Percentiles rank a stretch among this genome's conserved stretches.
Evolutionary conservation across 2,888 invertebrate genomes (phyloP).

Genomic region (Drepanosiphum platanoidis): DNA sequence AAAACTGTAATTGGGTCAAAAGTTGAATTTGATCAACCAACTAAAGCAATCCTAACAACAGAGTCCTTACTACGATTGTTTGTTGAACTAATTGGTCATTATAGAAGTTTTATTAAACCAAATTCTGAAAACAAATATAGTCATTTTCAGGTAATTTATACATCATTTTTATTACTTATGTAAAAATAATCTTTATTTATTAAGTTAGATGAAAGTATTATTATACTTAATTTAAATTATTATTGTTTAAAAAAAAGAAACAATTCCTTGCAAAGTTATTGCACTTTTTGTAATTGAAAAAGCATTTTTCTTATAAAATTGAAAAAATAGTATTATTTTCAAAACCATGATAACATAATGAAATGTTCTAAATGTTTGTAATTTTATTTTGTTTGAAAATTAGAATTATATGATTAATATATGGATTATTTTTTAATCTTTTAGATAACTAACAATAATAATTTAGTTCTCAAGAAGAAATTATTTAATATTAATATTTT

Average conservation of each 20-base stretch:
- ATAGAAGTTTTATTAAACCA: conserved; percentile 70
- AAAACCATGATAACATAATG: too few relatives aligned
- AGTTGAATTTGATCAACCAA: conserved; percentile 65
- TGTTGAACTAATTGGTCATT: conserved; percentile 80
- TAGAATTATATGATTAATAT: background rate
- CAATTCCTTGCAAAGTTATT: conserved; percentile 9
- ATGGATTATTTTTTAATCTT: background rate
- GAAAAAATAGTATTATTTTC: background rate
- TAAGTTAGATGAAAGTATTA: background rate
- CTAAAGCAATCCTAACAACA: conserved; percentile 74
- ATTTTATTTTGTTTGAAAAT: background rate
- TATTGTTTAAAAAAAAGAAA: conserved; percentile 6
- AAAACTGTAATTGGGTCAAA: conserved; percentile 71
- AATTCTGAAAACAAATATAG: conserved; percentile 66
- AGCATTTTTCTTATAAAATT: too few relatives aligned
- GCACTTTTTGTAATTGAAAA: background rate
- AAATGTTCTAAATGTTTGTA: background rate
- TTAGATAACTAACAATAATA: background rate
- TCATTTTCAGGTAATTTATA: conserved; percentile 67
- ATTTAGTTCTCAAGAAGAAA: background rate
- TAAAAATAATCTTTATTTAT: background rate
- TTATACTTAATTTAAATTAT: too few relatives aligned
- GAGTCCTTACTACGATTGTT: conserved; percentile 84
- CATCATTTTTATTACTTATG: background rate
- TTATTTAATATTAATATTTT: background rate